Percentiles rank a stretch among this genome's conserved stretches.
These are phyloP conservation scores for Camelus bactrianus DNA, from an alignment of 2,113 vertebrate species.

Conservation along the genomic window DNA sequence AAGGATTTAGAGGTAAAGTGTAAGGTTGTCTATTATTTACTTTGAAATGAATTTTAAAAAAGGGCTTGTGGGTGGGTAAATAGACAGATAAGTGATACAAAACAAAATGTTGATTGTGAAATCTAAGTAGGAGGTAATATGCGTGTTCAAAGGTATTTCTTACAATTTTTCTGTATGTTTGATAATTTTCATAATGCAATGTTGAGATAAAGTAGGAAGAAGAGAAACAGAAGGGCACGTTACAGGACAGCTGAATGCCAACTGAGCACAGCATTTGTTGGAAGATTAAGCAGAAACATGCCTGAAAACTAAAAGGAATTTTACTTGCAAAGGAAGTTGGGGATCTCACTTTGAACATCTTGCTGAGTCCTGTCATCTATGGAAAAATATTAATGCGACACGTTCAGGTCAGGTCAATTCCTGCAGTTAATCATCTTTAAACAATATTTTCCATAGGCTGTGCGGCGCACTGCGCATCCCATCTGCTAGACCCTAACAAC, in stretches of 20 bases:
- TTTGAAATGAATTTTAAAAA: neutral
- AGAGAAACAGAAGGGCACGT: neutral
- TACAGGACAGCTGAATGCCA: neutral
- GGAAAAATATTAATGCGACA: neutral
- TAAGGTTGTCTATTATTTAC: neutral
- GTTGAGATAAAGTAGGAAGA: neutral
- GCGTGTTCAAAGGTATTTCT: neutral
- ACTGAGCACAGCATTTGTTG: neutral
- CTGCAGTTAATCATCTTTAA: neutral
- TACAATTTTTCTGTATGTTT: neutral
- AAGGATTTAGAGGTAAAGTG: neutral
- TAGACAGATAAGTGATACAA: neutral
- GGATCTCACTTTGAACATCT: neutral
- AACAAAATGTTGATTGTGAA: neutral
- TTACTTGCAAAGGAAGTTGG: neutral
- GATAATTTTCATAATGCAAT: neutral
- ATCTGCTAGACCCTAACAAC: neutral
- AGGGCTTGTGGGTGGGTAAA: neutral
- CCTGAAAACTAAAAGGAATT: neutral
- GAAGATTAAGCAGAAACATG: neutral
- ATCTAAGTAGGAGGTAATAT: neutral
- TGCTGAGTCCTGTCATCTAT: neutral
- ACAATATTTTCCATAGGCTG: neutral
- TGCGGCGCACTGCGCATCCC: neutral
- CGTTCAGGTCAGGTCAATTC: neutral